Conservation (phyloP, 2,888 invertebrate species). For the Cheilosia impressa region DNA sequence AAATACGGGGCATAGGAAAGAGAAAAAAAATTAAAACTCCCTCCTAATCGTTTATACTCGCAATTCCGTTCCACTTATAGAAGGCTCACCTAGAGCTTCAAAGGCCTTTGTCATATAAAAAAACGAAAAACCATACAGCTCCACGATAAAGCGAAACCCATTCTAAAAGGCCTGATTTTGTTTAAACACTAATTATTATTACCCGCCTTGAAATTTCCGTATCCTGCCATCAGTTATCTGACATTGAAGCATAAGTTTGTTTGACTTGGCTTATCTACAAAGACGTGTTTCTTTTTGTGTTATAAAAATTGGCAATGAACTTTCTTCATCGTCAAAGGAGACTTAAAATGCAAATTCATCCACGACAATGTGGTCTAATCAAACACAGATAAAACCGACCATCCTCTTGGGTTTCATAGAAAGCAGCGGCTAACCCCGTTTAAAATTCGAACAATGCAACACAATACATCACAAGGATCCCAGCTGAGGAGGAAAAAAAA, state of each 20-base stretch:
- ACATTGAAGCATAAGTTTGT: slow-evolving; percentile 13
- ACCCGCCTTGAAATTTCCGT: slow-evolving; percentile 20
- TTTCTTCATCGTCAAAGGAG: slow-evolving; percentile 24
- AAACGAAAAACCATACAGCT: too few species aligned
- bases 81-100: too few species aligned
- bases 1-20: too few species aligned
- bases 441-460: slow-evolving; percentile 62
- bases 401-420: not conserved
- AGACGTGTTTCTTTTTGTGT: not conserved
- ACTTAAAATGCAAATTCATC: slow-evolving; percentile 63
- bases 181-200: slow-evolving; percentile 12
- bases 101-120: too few species aligned
- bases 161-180: not conserved
- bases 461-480: slow-evolving; percentile 55
- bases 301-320: slow-evolving; percentile 41
- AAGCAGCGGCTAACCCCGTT: slow-evolving; percentile 33
- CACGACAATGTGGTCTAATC: slow-evolving; percentile 67
- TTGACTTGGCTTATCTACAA: slow-evolving; percentile 1
- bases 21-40: too few species aligned
- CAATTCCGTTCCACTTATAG: too few species aligned
- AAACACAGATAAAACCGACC: slow-evolving; percentile 63
- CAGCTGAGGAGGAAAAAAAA: not conserved
- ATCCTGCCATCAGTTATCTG: not conserved
- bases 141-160: too few species aligned
- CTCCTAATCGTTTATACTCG: too few species aligned